Percentiles rank a stretch among this genome's conserved stretches.
Conservation (phyloP, 2,888 invertebrate species). For the Geophilus truncorum region DNA sequence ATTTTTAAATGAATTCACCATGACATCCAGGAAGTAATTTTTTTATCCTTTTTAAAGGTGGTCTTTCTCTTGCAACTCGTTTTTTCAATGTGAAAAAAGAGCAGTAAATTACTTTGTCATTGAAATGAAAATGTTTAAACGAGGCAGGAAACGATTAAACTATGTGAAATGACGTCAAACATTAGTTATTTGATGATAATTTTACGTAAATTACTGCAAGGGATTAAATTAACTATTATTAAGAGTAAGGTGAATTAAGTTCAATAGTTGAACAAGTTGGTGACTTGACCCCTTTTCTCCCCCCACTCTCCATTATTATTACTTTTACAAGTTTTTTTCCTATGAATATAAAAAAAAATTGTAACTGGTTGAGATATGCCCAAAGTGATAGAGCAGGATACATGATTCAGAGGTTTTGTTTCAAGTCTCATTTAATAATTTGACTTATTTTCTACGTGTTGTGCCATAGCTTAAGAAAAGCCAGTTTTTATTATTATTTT, state of each 20-base stretch:
- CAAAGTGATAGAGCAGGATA: slow-evolving; percentile 1
- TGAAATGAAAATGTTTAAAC: slow-evolving; percentile 1
- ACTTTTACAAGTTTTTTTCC: background rate
- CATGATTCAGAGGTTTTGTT: background rate
- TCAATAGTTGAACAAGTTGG: slow-evolving; percentile 15
- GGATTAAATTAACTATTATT: background rate
- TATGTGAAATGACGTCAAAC: background rate
- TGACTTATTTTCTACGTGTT: too few species aligned
- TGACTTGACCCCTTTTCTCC: background rate
- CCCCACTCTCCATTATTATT: background rate
- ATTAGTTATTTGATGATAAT: background rate
- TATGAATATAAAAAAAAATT: background rate
- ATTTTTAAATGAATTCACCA: background rate
- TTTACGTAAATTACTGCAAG: background rate
- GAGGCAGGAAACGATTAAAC: background rate
- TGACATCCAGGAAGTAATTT: slow-evolving; percentile 3
- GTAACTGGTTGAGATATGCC: background rate
- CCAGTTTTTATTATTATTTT: background rate
- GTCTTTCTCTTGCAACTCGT: background rate
- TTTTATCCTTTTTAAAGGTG: background rate
- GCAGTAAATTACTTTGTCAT: slow-evolving; percentile 11
- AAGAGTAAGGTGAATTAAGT: background rate
- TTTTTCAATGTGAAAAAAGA: background rate
- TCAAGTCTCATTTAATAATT: background rate
- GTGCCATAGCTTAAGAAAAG: background rate